phyloP scores from a whole-genome alignment of 2,797 vertebrate genomes.

The Acipenser ruthenus region DNA sequence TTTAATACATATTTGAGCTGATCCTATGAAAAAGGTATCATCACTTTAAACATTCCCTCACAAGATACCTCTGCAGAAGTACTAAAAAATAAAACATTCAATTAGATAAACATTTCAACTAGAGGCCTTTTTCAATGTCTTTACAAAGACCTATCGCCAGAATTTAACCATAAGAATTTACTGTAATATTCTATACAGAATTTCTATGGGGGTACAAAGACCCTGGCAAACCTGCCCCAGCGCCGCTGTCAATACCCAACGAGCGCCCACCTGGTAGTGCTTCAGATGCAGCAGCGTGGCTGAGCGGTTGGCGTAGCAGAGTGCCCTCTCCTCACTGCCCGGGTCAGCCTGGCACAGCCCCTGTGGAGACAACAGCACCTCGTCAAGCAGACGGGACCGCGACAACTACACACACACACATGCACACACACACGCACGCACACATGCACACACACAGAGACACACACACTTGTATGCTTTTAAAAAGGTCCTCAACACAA shows the following conservation, averaged over 20 bases:
- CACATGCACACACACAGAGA: not conserved
- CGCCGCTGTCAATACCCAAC: not conserved
- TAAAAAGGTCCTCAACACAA: no score
- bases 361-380: constrained; percentile 44
- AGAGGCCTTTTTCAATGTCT: not conserved
- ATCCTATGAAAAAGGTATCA: no score
- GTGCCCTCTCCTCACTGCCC: constrained; percentile 62
- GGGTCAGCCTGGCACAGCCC: constrained; percentile 62
- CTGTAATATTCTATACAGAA: not conserved
- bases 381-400: not conserved
- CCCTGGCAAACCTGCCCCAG: not conserved
- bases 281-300: constrained; percentile 76
- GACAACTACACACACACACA: not conserved
- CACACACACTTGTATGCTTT: not conserved
- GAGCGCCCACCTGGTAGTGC: constrained; percentile 60
- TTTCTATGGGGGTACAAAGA: not conserved
- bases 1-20: no score
- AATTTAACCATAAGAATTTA: not conserved
- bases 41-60: no score
- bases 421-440: not conserved
- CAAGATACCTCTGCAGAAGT: no score
- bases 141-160: not conserved
- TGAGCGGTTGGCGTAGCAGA: constrained; percentile 90
- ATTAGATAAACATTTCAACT: not conserved
- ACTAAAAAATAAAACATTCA: not conserved